Conservation (phyloP, 2,888 invertebrate genomes). For the Coelopa pilipes region DNA sequence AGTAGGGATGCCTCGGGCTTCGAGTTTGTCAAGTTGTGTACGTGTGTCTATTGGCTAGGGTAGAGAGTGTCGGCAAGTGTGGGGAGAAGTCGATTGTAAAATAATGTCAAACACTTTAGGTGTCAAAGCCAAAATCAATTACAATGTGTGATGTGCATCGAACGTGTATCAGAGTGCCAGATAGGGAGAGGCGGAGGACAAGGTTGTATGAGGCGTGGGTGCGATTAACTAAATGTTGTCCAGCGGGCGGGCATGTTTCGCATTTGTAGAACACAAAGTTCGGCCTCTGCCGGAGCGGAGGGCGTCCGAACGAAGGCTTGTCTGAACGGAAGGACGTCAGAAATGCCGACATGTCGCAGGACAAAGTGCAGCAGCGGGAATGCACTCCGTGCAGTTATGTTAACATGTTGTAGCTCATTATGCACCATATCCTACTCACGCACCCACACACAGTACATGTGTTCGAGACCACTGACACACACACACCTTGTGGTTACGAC, state of each 20-base stretch:
- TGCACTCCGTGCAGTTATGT: conserved; percentile 48
- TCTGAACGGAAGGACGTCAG: background rate
- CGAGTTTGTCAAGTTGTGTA: background rate
- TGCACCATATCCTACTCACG: conserved; percentile 39
- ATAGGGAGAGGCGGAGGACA: conserved; percentile 23
- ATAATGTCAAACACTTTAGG: conserved; percentile 43
- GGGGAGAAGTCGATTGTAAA: conserved; percentile 23
- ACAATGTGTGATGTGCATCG: conserved; percentile 26
- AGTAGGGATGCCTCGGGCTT: too few relatives aligned
- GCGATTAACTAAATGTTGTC: conserved; percentile 26
- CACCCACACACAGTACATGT: too few relatives aligned
- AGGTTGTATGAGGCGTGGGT: conserved; percentile 19
- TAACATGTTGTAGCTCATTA: conserved; percentile 53
- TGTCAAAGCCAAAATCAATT: conserved; percentile 38
- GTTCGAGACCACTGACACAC: conserved; percentile 22
- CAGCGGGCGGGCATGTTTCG: conserved; percentile 25
- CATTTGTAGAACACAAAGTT: conserved; percentile 27
- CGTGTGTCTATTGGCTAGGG: background rate
- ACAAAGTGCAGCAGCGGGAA: conserved; percentile 43
- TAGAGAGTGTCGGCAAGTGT: background rate
- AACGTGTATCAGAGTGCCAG: conserved; percentile 21
- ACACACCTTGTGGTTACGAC: background rate
- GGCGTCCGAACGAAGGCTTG: background rate
- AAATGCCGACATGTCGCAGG: conserved; percentile 17
- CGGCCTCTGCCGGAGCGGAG: background rate